Evolutionary conservation across 2,113 vertebrate species (phyloP).

Genomic region (Tachuris rubrigastra): DNA sequence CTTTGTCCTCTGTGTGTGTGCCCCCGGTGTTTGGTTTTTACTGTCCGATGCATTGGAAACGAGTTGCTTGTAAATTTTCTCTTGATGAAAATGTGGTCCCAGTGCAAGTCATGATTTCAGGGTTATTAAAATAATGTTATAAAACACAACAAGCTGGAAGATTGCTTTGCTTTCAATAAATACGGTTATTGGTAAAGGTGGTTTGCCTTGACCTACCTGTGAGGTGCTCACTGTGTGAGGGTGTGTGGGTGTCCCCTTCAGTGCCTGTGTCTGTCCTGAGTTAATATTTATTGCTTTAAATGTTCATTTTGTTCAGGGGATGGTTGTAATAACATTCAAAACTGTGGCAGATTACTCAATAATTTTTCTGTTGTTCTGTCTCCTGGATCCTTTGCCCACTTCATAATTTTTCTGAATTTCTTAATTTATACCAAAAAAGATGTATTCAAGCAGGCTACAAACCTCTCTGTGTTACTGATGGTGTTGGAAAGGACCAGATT

Average conservation of each 20-base stretch:
- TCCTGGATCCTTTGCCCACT: background rate
- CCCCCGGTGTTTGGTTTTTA: background rate
- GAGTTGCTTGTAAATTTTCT: slow-evolving; percentile 7
- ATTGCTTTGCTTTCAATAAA: background rate
- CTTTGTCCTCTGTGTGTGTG: background rate
- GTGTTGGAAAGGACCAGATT: background rate
- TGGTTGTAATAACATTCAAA: background rate
- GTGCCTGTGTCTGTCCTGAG: background rate
- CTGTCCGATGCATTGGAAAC: background rate
- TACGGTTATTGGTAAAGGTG: background rate
- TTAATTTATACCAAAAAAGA: background rate
- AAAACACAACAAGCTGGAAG: background rate
- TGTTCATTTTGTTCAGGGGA: background rate
- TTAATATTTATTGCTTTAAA: background rate
- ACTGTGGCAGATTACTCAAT: background rate
- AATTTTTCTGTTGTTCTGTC: background rate
- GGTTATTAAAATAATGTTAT: slow-evolving; percentile 21
- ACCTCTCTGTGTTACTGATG: background rate
- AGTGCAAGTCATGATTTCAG: slow-evolving; percentile 1
- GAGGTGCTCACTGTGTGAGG: background rate
- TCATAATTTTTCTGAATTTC: background rate
- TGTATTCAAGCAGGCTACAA: background rate
- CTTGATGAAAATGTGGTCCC: background rate
- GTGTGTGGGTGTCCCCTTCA: background rate
- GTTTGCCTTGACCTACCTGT: background rate